Conservation (phyloP, 2,888 invertebrate genomes). For the Melanostoma scalare region DNA sequence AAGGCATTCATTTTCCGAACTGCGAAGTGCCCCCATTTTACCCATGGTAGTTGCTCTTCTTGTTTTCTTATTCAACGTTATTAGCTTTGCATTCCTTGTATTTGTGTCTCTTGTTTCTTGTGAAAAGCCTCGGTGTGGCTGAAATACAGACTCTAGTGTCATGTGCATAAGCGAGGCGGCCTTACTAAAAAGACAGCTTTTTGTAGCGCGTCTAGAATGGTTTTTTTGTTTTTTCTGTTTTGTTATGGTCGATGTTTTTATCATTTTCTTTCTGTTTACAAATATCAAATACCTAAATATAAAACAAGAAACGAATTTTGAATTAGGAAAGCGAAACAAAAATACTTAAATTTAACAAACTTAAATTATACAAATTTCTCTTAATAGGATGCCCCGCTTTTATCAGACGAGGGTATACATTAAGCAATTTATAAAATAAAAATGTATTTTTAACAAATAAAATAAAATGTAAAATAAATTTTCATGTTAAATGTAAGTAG, state of each 20-base stretch:
- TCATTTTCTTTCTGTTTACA: background rate
- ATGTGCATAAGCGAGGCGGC: too few relatives aligned
- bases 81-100: constrained; percentile 30
- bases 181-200: too few relatives aligned
- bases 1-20: too few relatives aligned
- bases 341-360: constrained; percentile 24
- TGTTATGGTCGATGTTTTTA: constrained; percentile 9
- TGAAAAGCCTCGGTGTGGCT: too few relatives aligned
- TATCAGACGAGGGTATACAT: constrained; percentile 16
- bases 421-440: constrained; percentile 52
- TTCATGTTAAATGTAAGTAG: constrained; percentile 76
- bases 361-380: constrained; percentile 36
- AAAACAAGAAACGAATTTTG: constrained; percentile 81
- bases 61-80: constrained; percentile 12
- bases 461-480: constrained; percentile 74
- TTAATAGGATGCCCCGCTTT: constrained; percentile 7
- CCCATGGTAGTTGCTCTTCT: too few relatives aligned
- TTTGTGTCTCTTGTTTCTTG: constrained; percentile 3
- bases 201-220: background rate
- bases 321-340: constrained; percentile 78
- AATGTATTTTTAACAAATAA: background rate
- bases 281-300: constrained; percentile 31
- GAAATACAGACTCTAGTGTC: too few relatives aligned
- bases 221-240: constrained; percentile 35
- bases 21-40: too few relatives aligned